These are phyloP conservation scores for Chionodraco myersi DNA, from an alignment of 2,113 vertebrate genomes.

Conservation along the genomic window DNA sequence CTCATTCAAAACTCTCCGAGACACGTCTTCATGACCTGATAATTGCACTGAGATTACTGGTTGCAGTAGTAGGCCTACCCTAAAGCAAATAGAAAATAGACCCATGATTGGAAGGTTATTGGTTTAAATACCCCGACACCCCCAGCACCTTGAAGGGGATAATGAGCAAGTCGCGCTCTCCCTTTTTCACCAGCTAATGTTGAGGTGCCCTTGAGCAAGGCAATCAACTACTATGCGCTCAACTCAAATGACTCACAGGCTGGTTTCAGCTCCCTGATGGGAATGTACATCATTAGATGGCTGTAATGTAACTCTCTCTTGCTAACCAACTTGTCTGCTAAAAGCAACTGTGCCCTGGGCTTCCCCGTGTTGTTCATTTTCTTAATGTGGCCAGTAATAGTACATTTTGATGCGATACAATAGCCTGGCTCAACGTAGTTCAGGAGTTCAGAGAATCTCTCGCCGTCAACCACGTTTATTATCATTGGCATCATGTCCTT, in stretches of 20 bases:
- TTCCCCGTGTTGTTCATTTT: too few species aligned
- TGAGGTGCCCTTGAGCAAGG: constrained; percentile 69
- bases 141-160: constrained; percentile 40
- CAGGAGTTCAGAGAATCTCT: too few species aligned
- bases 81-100: constrained; percentile 55
- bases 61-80: constrained; percentile 32
- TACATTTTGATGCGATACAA: too few species aligned
- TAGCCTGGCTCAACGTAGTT: too few species aligned
- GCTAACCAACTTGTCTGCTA: too few species aligned
- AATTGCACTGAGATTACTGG: constrained; percentile 58
- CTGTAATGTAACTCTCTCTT: not conserved
- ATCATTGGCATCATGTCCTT: too few species aligned
- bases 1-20: constrained; percentile 45
- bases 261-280: constrained; percentile 30
- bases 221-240: constrained; percentile 58
- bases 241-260: constrained; percentile 34
- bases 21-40: constrained; percentile 65
- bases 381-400: too few species aligned
- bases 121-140: constrained; percentile 63
- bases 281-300: not conserved
- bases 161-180: constrained; percentile 41
- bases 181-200: constrained; percentile 43
- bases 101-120: constrained; percentile 69
- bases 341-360: too few species aligned
- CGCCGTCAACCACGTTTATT: too few species aligned